Conservation (phyloP, 2,797 vertebrate species). For the Margarornis squamiger region DNA sequence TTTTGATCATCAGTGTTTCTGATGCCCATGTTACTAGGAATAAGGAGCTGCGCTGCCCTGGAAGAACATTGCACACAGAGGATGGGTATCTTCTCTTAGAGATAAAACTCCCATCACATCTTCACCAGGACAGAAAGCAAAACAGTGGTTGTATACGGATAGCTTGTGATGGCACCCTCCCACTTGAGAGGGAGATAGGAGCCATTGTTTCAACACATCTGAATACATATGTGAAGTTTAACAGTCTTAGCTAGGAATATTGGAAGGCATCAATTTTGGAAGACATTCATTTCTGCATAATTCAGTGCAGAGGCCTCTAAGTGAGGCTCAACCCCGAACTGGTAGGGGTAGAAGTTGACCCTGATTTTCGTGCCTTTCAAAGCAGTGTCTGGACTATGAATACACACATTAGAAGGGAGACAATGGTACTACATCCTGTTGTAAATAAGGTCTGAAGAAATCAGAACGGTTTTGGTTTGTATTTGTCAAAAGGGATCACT, state of each 20-base stretch:
- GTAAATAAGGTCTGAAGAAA: neutral
- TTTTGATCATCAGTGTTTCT: neutral
- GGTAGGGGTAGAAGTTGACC: neutral
- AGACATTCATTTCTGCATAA: rapidly evolving
- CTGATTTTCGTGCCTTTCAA: neutral
- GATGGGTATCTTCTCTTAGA: neutral
- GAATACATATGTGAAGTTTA: rapidly evolving
- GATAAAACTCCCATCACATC: rapidly evolving
- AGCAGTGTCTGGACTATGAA: neutral
- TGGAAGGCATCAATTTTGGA: neutral
- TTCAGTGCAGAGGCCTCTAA: neutral
- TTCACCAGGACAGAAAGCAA: neutral
- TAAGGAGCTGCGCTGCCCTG: neutral
- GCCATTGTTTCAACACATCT: neutral
- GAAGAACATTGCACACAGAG: neutral
- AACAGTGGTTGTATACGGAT: neutral
- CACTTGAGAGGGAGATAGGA: neutral
- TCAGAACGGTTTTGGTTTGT: neutral
- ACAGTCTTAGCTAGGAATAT: neutral
- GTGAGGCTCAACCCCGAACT: neutral
- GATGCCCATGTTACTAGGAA: neutral
- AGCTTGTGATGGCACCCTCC: neutral
- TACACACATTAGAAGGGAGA: neutral
- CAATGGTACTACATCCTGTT: neutral
- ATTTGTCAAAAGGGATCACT: neutral